Base-by-base conservation (phyloP, 2,888 invertebrate species). In the Sarcophaga variegata region DNA sequence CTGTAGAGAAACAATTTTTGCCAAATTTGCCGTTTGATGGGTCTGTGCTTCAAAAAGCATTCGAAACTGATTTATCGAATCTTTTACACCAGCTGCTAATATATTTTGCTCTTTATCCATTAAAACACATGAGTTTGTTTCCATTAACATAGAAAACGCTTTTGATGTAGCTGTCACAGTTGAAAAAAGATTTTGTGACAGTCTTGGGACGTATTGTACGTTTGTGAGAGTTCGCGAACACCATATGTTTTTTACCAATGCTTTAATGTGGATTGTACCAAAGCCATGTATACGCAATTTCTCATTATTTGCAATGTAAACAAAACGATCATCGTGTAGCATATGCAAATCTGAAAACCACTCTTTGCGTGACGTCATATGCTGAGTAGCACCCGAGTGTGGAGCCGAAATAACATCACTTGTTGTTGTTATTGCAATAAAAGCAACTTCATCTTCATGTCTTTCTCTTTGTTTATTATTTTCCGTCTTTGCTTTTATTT, bases 181-280 rank as follows among this genome's bases (percentile, higher is more conserved):
- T 62, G 87, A 89, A 82, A 89, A 89, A 25, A 89, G 64, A 87
- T 89, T 89, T 54, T 84, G 66, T 47, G 67, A 70, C 17, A 85
- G 47, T 27, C 79, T 62, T 67, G 88, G 88, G 54, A 89, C 88
- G 63, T 87, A 86, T 17, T 88, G 72, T 8, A 88, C 88, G 54
- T 87, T 83, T 12, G 63, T 71, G 37, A 80, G 72, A 71, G 62
- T 63, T 47, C 80, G 54, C n/a, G 81, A 69, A 27, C 11, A 54
- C 84, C 74, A 83, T 74, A 70, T 75, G 49, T 83, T 67, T 14
- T 81, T 85, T 74, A 86, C 66, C 12, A 75, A 49, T 27, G 81
- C 83, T 20, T 80, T 69, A 64, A 87, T 77, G 12, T 72, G 54
- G 17, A 83, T 75, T 10, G 82, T 82, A 78, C 82, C 82, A 63